These are phyloP conservation scores for Nephila pilipes DNA, from an alignment of 1,140 invertebrate genomes.

Conservation along the genomic window DNA sequence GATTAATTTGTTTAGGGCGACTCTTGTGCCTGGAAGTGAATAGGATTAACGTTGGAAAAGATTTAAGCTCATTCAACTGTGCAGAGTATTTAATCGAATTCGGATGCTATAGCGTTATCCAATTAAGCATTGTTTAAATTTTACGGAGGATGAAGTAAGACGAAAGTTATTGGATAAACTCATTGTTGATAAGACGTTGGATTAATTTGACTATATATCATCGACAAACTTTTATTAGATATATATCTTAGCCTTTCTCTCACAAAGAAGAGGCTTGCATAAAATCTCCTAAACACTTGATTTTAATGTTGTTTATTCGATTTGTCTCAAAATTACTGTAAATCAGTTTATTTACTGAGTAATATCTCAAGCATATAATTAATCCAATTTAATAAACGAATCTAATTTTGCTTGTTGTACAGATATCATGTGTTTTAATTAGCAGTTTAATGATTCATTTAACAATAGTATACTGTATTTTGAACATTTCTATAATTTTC, in stretches of 20 bases:
- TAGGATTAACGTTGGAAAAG: conserved; percentile 45
- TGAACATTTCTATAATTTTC: no score
- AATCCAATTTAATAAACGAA: no score
- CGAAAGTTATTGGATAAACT: background rate
- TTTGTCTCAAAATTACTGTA: no score
- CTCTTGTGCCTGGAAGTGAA: background rate
- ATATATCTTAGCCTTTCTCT: background rate
- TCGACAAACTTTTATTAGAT: background rate
- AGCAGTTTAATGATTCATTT: no score
- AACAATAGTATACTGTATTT: no score
- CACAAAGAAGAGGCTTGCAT: no score
- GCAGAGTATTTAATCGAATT: conserved; percentile 46
- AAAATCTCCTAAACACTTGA: no score
- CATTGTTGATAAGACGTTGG: background rate
- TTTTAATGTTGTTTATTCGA: no score
- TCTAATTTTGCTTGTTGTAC: no score
- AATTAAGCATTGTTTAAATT: conserved; percentile 54
- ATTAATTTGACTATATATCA: background rate
- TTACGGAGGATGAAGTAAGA: background rate
- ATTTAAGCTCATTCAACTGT: conserved; percentile 34
- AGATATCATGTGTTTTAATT: no score
- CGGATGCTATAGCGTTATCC: conserved; percentile 32
- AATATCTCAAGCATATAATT: no score
- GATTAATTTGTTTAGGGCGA: conserved; percentile 50
- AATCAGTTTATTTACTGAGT: no score